Conservation (phyloP, 2,888 invertebrate genomes). For the Diplazon laetatorius region DNA sequence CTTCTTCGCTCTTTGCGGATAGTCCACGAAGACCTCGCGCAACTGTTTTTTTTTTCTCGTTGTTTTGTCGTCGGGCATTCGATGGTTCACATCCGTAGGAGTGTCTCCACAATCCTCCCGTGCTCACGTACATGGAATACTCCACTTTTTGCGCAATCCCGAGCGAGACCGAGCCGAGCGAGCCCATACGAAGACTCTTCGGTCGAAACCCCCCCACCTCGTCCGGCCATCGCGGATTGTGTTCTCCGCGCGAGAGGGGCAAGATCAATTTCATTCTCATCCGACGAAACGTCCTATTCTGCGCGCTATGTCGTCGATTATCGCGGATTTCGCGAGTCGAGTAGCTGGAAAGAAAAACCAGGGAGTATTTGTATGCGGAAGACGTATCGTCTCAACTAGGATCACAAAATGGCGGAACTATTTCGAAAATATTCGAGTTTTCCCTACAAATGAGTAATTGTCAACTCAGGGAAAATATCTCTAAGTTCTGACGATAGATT, state of each 20-base stretch:
- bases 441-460: too few relatives aligned
- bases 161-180: conserved; percentile 13
- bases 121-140: conserved; percentile 11
- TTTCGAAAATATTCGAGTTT: too few relatives aligned
- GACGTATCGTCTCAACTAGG: too few relatives aligned
- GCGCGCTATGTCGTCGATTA: conserved; percentile 27
- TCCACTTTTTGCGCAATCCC: conserved; percentile 20
- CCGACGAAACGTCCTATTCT: conserved; percentile 28
- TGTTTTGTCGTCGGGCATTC: too few relatives aligned
- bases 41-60: conserved; percentile 2
- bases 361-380: not conserved
- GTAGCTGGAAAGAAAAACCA: not conserved
- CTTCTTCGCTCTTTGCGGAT: conserved; percentile 35
- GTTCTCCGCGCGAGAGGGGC: not conserved
- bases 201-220: too few relatives aligned
- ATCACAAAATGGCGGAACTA: too few relatives aligned
- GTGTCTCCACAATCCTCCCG: too few relatives aligned
- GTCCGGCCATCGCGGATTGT: not conserved
- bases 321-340: conserved; percentile 38
- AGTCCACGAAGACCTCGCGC: conserved; percentile 25
- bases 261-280: conserved; percentile 28
- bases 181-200: too few relatives aligned
- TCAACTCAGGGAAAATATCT: too few relatives aligned
- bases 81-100: too few relatives aligned
- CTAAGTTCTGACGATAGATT: too few relatives aligned